Conservation (phyloP, 2,113 vertebrate species). For the Hemicordylus capensis region DNA sequence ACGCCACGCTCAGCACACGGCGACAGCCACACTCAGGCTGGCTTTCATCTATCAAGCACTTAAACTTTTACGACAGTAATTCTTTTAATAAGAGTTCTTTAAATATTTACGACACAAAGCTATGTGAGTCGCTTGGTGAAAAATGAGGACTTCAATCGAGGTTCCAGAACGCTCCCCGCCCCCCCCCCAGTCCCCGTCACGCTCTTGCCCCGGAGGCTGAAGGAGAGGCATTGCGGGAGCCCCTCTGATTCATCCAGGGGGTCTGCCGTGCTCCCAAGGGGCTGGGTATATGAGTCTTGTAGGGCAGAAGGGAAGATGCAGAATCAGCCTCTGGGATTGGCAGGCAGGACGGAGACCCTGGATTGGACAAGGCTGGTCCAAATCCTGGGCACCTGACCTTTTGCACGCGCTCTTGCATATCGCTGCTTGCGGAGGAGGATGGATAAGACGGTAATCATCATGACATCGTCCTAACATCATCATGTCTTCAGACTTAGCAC, state of each 20-base stretch:
- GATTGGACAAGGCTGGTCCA: background rate
- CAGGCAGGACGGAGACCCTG: background rate
- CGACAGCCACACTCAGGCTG: background rate
- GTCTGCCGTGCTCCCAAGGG: background rate
- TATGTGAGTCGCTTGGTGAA: conserved; percentile 43
- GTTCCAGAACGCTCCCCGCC: background rate
- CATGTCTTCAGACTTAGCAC: too few species aligned
- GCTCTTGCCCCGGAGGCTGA: background rate
- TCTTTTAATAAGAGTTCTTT: conserved; percentile 73
- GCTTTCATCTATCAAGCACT: conserved; percentile 34
- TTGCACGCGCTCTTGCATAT: background rate
- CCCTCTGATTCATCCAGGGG: background rate
- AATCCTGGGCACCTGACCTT: background rate
- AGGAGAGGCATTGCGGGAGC: background rate
- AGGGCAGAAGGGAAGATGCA: background rate
- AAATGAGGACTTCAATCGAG: conserved; percentile 62
- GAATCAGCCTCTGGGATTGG: background rate
- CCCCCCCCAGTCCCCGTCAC: background rate
- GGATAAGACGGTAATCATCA: too few species aligned
- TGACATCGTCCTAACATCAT: too few species aligned
- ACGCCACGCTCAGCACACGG: accelerated
- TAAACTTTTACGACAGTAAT: conserved; percentile 54
- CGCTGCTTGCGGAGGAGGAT: too few species aligned
- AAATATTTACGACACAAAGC: conserved; percentile 69
- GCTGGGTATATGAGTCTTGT: too few species aligned